Percentiles rank a stretch among this genome's conserved stretches.
phyloP scores from a whole-genome alignment of 2,888 invertebrate species.

The Ligdia adustata region DNA sequence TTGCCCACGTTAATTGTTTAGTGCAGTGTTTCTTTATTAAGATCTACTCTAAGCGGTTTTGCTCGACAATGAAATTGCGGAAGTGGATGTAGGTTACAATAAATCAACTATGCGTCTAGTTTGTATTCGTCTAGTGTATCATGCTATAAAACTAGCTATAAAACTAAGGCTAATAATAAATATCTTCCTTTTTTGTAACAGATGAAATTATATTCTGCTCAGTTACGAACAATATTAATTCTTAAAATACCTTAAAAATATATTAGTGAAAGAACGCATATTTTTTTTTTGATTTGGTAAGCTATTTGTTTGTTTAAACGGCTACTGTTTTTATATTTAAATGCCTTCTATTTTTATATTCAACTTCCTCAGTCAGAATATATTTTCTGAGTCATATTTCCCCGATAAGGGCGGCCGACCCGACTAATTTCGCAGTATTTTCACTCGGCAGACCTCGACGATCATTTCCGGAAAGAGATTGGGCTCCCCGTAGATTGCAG shows the following conservation, averaged over 20 bases:
- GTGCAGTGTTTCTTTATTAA: slow-evolving; percentile 25
- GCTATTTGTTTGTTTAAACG: no score
- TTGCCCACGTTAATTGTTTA: slow-evolving; percentile 29
- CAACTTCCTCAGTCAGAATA: slow-evolving; percentile 1
- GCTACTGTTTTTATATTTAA: not conserved
- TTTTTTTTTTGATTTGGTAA: no score
- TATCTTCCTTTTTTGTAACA: no score
- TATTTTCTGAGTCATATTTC: slow-evolving; percentile 15
- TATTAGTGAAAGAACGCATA: no score
- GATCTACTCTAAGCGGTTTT: slow-evolving; percentile 7
- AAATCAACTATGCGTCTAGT: no score
- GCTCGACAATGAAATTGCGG: slow-evolving; percentile 3
- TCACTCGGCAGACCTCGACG: slow-evolving; percentile 24
- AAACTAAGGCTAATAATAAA: no score
- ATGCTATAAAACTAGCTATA: no score
- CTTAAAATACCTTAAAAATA: no score
- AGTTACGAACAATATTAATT: no score
- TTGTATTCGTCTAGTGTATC: no score
- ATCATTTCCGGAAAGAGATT: slow-evolving; percentile 37
- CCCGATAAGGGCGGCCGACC: slow-evolving; percentile 13
- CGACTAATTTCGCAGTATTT: slow-evolving; percentile 35
- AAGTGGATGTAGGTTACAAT: no score
- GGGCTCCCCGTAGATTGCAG: slow-evolving; percentile 22
- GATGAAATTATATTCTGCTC: no score
- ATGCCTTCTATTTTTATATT: not conserved